Evolutionary conservation across 2,888 invertebrate genomes (phyloP).

Genomic region (Myopa tessellatipennis): DNA sequence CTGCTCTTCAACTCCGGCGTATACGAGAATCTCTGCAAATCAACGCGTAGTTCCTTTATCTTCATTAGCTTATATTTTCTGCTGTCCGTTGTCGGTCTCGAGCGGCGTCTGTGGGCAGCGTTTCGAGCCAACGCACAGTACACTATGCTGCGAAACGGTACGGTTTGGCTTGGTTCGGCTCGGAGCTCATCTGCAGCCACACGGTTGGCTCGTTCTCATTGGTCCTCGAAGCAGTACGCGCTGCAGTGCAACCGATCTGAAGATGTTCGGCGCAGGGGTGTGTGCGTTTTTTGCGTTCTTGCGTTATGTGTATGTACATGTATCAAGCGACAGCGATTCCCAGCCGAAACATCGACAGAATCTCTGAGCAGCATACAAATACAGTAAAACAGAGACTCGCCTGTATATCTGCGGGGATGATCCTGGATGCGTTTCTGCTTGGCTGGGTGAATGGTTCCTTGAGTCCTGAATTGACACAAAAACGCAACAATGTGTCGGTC

Average conservation of each 20-base stretch:
- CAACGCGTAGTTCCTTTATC: too few relatives aligned
- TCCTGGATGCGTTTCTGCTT: conserved; percentile 21
- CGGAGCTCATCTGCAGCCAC: conserved; percentile 13
- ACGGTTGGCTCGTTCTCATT: conserved; percentile 24
- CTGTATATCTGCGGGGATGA: conserved; percentile 30
- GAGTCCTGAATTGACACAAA: conserved; percentile 31
- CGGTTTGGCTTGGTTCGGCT: neutral
- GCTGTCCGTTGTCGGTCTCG: neutral
- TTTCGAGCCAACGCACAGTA: conserved; percentile 12
- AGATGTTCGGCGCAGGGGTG: conserved; percentile 12
- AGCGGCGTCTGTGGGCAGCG: neutral
- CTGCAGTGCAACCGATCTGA: neutral
- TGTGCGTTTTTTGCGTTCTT: conserved; percentile 19
- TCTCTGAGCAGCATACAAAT: neutral
- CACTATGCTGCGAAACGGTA: neutral
- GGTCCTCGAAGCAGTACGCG: conserved; percentile 15
- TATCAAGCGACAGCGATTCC: neutral
- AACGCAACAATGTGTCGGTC: conserved; percentile 20
- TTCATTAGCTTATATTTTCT: neutral
- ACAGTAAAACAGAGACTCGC: neutral
- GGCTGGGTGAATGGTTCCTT: conserved; percentile 18
- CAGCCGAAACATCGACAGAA: too few relatives aligned
- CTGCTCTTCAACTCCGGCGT: neutral
- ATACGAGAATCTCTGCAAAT: neutral
- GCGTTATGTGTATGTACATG: conserved; percentile 1